Conservation (phyloP, 2,113 vertebrate species). For the Nipponia nippon region DNA sequence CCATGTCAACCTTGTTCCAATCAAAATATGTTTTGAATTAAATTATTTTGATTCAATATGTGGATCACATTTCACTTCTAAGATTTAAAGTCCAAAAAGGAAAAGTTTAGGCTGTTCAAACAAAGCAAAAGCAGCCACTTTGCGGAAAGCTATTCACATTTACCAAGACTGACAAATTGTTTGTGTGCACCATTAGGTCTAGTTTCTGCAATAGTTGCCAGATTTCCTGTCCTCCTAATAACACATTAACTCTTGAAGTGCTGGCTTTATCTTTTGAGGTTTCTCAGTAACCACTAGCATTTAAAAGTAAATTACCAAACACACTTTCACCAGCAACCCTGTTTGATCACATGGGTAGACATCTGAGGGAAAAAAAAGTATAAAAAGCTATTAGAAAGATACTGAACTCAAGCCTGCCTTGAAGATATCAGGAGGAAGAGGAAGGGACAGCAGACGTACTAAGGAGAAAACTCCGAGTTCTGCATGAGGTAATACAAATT, state of each 20-base stretch:
- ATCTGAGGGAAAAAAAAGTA: neutral
- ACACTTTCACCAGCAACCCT: neutral
- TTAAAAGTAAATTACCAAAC: neutral
- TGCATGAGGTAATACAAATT: neutral
- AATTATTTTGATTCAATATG: constrained; percentile 78
- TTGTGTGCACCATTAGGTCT: constrained; percentile 80
- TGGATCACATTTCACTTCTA: constrained; percentile 81
- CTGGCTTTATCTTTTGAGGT: constrained; percentile 50
- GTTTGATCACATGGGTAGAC: neutral
- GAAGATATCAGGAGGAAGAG: neutral
- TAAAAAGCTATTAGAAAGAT: neutral
- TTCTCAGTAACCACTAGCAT: neutral
- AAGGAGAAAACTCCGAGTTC: neutral
- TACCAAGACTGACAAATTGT: constrained; percentile 82
- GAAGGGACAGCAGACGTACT: neutral
- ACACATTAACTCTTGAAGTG: constrained; percentile 73
- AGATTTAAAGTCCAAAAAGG: constrained; percentile 77
- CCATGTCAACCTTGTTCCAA: constrained; percentile 78
- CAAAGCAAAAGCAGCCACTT: constrained; percentile 76
- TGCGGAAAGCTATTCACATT: constrained; percentile 76
- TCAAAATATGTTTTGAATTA: constrained; percentile 84
- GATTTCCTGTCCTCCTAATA: constrained; percentile 81
- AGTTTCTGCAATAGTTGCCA: constrained; percentile 83
- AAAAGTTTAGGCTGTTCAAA: constrained; percentile 80
- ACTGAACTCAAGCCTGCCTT: neutral